These are phyloP conservation scores for Achlya flavicornis DNA, from an alignment of 2,888 invertebrate species.

Conservation along the genomic window DNA sequence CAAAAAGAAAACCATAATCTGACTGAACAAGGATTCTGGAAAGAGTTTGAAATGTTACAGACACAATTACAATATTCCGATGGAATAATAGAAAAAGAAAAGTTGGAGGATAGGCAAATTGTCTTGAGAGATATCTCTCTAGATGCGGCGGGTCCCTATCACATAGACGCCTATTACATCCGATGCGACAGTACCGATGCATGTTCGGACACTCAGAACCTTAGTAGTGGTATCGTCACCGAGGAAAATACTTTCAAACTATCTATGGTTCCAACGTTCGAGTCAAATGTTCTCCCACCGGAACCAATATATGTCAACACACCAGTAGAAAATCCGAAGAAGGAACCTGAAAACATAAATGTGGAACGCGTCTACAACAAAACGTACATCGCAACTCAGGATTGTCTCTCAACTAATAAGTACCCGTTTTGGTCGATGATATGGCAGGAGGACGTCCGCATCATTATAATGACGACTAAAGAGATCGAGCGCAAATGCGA, in stretches of 20 bases:
- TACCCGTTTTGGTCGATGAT: conserved; percentile 99
- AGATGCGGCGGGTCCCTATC: conserved; percentile 92
- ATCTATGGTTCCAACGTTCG: conserved; percentile 50
- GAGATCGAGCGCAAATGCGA: conserved; percentile 99
- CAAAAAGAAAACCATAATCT: conserved; percentile 92
- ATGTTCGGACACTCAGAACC: conserved; percentile 56
- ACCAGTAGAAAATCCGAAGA: conserved; percentile 69
- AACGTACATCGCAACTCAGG: conserved; percentile 95
- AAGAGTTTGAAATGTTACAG: conserved; percentile 98
- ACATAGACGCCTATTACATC: conserved; percentile 99
- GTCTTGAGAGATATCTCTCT: conserved; percentile 89
- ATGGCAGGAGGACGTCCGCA: conserved; percentile 98
- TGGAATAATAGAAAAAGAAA: conserved; percentile 94
- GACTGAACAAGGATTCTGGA: conserved; percentile 96
- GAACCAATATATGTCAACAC: conserved; percentile 82
- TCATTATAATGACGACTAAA: conserved; percentile 99
- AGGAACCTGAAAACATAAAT: conserved; percentile 68
- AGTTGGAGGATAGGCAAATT: conserved; percentile 96
- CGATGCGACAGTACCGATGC: conserved; percentile 76
- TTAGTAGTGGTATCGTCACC: conserved; percentile 4
- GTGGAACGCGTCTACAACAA: conserved; percentile 84
- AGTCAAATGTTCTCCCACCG: conserved; percentile 64
- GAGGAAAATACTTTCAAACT: conserved; percentile 51
- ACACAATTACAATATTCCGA: conserved; percentile 95
- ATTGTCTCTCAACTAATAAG: conserved; percentile 95